Evolutionary conservation across 2,797 vertebrate genomes (phyloP), one percentile per base, ranked within the genome.

Genomic region (Rhabdomys pumilio): DNA sequence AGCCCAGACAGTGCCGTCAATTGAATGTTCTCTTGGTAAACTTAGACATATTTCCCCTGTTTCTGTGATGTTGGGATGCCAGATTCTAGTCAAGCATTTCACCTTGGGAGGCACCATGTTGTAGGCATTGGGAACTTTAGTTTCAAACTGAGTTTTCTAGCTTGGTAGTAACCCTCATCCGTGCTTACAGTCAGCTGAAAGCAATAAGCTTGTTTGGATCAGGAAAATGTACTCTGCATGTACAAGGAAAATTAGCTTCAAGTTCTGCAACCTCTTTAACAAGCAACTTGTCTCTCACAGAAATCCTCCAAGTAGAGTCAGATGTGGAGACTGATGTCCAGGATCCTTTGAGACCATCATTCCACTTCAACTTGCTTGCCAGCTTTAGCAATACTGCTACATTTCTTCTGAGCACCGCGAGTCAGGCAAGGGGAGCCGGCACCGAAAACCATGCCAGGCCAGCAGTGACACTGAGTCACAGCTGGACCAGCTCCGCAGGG

Each of bases 161-260:
- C 50, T 12, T 50, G 50, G 50, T 50, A 50, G 50, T 50, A 50
- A 50, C 10, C 50, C 50, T 99, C 99, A 99, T 99, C 99, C 98
- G 99, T 99, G 97, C 98, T 99, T 95, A 99, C 99, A 57, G 99
- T 99, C 97, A 99, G 99, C 96, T 99, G 99, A 98, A 99, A 99
- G 98, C 99, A 99, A 98, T 99, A 87, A 99, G 99, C 98, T 99
- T 99, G 99, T 99, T 99, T 95, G 99, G 99, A 93, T 99, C 99
- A 47, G 99, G 99, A 98, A 99, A 99, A 97, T 99, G 99, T 98
- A 99, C 99, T 99, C 99, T 99, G 98, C 99, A 99, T 7, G 99
- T 99, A 99, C 99, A 50, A 50, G 50, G 10, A 12, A 50, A 50
- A 50, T 50, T 50, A 50, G 50, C 50, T 50, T 50, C 50, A 50